phyloP scores from a whole-genome alignment of 2,797 vertebrate species.

The Coluber constrictor region DNA sequence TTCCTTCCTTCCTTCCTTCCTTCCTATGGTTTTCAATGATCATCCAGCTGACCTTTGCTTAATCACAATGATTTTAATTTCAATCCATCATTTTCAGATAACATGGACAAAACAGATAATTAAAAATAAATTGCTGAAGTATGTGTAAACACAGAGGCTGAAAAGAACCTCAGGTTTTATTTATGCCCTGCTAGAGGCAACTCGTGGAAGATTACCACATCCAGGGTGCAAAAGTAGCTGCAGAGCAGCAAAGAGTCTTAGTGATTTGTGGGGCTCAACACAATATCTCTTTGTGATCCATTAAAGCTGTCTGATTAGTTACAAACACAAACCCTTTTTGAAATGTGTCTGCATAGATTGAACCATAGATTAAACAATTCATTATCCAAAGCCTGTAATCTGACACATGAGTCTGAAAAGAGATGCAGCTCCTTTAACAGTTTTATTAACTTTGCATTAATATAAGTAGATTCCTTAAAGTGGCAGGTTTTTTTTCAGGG shows the following conservation, averaged over 20 bases:
- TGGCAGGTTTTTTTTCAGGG: neutral
- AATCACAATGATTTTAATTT: neutral
- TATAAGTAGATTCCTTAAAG: neutral
- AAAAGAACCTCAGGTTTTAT: neutral
- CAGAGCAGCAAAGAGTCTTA: neutral
- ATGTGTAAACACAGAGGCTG: neutral
- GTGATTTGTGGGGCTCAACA: neutral
- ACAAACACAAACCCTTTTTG: neutral
- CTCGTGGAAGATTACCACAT: neutral
- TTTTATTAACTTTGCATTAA: neutral
- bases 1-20: too few species aligned
- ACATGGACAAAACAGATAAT: neutral
- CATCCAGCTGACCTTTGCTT: neutral
- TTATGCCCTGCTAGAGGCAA: neutral
- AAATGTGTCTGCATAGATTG: neutral
- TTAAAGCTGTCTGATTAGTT: neutral
- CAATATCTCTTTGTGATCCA: neutral
- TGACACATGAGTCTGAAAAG: neutral
- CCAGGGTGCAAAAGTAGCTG: neutral
- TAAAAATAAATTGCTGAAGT: neutral
- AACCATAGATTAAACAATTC: neutral
- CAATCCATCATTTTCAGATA: neutral
- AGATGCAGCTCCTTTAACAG: neutral
- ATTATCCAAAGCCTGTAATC: neutral
- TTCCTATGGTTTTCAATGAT: neutral